Conservation (phyloP, 2,113 vertebrate genomes). For the Chloroceryle aenea region DNA sequence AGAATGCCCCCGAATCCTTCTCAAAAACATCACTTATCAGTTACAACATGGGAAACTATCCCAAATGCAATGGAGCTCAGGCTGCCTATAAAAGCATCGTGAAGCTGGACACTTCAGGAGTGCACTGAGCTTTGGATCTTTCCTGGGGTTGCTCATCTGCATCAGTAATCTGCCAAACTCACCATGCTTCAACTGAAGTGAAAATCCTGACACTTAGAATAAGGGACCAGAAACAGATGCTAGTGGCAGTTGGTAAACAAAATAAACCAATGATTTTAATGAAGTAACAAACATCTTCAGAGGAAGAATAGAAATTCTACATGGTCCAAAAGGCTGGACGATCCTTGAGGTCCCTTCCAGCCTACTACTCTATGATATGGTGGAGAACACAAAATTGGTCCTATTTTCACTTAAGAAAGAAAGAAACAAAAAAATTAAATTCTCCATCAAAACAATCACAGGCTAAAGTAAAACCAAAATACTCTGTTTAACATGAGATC, state of each 20-base stretch:
- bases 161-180: not conserved
- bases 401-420: not conserved
- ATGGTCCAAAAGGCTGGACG: not conserved
- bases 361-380: not conserved
- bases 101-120: not conserved
- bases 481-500: not conserved
- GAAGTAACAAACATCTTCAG: conserved; percentile 15
- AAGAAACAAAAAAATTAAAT: not conserved
- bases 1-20: not conserved
- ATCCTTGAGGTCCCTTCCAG: not conserved
- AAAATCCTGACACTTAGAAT: not conserved
- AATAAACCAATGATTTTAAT: not conserved
- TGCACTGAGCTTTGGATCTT: not conserved
- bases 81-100: not conserved
- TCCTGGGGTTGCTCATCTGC: not conserved
- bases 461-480: not conserved
- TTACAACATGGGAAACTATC: not conserved
- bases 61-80: not conserved
- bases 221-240: not conserved
- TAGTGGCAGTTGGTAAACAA: not conserved
- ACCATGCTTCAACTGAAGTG: not conserved
- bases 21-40: rapidly evolving
- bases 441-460: not conserved
- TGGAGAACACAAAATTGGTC: not conserved
- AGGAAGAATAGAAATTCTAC: not conserved